These are phyloP conservation scores for Chymomyza caudatula DNA, from an alignment of 2,888 invertebrate genomes.

Conservation along the genomic window DNA sequence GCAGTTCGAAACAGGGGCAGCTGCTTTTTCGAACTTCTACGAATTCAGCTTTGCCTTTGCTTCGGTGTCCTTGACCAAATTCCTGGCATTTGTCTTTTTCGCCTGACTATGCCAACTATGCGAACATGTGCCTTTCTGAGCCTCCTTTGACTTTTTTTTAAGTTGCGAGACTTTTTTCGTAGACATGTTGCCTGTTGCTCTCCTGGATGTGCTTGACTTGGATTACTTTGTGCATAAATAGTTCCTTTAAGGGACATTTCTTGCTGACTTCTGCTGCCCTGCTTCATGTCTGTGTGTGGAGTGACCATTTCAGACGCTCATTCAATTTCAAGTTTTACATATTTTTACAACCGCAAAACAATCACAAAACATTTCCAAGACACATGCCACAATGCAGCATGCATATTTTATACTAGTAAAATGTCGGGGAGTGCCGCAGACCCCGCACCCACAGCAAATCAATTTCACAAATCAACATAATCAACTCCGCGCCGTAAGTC, in stretches of 20 bases:
- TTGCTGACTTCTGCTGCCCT: background rate
- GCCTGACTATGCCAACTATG: conserved; percentile 15
- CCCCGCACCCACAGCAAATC: conserved; percentile 37
- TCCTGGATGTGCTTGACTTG: too few species aligned
- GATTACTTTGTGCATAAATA: background rate
- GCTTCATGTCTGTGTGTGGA: background rate
- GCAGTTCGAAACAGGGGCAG: conserved; percentile 20
- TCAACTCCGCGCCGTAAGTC: conserved; percentile 65
- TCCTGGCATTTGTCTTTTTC: conserved; percentile 29
- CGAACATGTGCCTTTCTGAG: background rate
- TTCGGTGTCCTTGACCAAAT: conserved; percentile 71
- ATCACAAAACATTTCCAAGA: conserved; percentile 37
- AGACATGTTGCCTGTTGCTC: too few species aligned
- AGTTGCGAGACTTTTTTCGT: background rate
- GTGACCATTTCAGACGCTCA: conserved; percentile 6
- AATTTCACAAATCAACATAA: conserved; percentile 73
- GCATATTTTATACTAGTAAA: conserved; percentile 44
- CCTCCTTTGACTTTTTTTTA: conserved; percentile 1
- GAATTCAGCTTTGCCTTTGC: background rate
- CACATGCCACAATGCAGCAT: conserved; percentile 49
- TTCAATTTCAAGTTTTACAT: conserved; percentile 39
- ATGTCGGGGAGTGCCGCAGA: conserved; percentile 27
- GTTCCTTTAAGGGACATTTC: background rate
- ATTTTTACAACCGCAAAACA: conserved; percentile 48
- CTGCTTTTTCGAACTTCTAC: conserved; percentile 20